A percentile compares a stretch with the other conserved stretches of the same genome.
Evolutionary conservation across 2,113 vertebrate species (phyloP).

Genomic region (Struthio camelus): DNA sequence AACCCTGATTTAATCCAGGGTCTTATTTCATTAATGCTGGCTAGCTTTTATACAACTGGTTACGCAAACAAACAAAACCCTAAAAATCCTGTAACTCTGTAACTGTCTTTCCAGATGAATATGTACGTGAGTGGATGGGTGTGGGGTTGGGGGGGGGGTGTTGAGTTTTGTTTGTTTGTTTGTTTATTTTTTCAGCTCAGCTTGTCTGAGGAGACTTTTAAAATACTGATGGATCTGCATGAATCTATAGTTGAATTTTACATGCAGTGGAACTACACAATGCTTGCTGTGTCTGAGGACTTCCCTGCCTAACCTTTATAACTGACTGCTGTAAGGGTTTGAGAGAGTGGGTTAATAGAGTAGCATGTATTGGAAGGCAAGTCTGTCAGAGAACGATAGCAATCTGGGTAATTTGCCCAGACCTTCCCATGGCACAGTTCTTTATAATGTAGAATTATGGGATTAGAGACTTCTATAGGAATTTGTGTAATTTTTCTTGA

Average conservation of each 20-base stretch:
- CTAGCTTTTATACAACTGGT: conserved; percentile 25
- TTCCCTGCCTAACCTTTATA: neutral
- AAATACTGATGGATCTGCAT: neutral
- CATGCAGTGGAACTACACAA: neutral
- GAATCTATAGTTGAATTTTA: neutral
- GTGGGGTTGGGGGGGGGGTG: neutral
- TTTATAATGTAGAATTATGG: neutral
- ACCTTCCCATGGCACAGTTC: neutral
- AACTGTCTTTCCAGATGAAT: neutral
- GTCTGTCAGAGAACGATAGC: neutral
- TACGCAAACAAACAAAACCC: conserved; percentile 40
- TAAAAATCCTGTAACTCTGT: neutral
- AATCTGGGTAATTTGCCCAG: neutral
- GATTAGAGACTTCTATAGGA: neutral
- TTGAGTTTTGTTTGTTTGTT: neutral
- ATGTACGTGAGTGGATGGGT: neutral
- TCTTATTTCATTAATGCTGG: conserved; percentile 37
- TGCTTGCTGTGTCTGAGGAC: neutral
- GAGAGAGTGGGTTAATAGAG: neutral
- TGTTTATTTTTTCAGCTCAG: neutral
- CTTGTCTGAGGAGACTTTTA: neutral
- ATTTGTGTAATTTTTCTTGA: neutral
- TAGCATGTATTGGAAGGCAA: neutral
- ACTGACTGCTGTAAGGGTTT: neutral
- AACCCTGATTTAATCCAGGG: conserved; percentile 49